Conservation (phyloP, 2,888 invertebrate species). For the Orchesellides sinensis region DNA sequence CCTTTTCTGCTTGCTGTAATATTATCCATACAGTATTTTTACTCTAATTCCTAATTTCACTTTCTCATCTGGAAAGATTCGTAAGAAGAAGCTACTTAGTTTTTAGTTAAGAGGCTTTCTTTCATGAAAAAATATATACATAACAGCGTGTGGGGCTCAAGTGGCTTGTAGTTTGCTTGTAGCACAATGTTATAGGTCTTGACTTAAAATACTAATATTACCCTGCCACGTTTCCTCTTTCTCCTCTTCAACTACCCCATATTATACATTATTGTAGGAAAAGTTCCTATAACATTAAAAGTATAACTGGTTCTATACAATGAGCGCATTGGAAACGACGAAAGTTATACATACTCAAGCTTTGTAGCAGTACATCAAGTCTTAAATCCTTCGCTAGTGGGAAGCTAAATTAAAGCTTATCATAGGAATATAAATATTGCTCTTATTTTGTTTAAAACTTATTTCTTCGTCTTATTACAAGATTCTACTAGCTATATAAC, state of each 20-base stretch:
- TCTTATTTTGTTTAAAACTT: constrained; percentile 24
- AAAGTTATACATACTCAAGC: too few species aligned
- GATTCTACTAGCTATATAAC: too few species aligned
- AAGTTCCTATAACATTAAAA: not conserved
- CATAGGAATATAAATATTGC: constrained; percentile 25
- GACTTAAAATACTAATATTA: constrained; percentile 47
- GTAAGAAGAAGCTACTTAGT: constrained; percentile 27
- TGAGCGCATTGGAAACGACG: too few species aligned
- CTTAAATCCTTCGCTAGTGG: constrained; percentile 8
- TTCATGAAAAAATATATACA: constrained; percentile 5
- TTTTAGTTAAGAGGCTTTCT: constrained; percentile 56
- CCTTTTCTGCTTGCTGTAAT: constrained; percentile 19
- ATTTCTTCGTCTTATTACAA: too few species aligned
- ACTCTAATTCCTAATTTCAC: constrained; percentile 62
- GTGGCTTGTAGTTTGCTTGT: constrained; percentile 43
- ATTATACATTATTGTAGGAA: too few species aligned
- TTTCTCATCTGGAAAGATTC: constrained; percentile 54
- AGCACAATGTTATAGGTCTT: constrained; percentile 34
- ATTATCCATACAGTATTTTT: constrained; percentile 42
- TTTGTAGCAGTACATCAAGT: too few species aligned
- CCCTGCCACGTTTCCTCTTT: not conserved
- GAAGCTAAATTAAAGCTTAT: constrained; percentile 40
- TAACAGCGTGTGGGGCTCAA: constrained; percentile 26
- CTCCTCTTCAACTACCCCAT: too few species aligned
- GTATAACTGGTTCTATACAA: too few species aligned